A percentile compares a stretch with the other conserved stretches of the same genome.
These are phyloP conservation scores for Premnoplex brunnescens DNA, from an alignment of 2,797 vertebrate species.

Conservation along the genomic window DNA sequence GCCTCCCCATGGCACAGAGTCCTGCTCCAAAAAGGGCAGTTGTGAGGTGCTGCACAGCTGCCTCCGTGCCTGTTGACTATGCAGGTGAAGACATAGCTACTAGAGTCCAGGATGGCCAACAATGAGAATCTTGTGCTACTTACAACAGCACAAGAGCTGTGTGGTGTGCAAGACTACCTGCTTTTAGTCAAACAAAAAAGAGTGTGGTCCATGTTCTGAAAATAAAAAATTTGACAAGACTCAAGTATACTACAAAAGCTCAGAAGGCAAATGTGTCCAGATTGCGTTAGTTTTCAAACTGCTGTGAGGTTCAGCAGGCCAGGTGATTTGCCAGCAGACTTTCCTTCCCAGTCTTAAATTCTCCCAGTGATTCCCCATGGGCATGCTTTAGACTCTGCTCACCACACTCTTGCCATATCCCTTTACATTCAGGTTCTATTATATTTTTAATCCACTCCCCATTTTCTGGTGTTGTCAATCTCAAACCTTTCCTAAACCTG, in stretches of 20 bases:
- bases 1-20: neutral
- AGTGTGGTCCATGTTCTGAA: neutral
- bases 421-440: neutral
- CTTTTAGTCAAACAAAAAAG: neutral
- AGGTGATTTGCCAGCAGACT: neutral
- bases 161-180: neutral
- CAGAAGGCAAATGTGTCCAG: fast-evolving
- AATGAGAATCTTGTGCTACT: neutral
- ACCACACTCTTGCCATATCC: neutral
- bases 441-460: neutral
- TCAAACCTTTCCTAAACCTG: neutral
- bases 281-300: neutral
- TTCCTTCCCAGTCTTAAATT: neutral
- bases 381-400: neutral
- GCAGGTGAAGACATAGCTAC: neutral
- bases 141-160: neutral
- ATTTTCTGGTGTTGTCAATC: constrained; percentile 16
- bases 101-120: neutral
- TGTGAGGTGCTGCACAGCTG: fast-evolving
- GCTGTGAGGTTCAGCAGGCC: neutral
- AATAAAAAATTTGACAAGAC: neutral
- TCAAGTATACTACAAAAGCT: neutral
- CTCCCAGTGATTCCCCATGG: neutral
- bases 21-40: fast-evolving
- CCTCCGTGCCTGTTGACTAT: neutral